phyloP scores from a whole-genome alignment of 2,797 vertebrate genomes.

The Eulemur mongoz region DNA sequence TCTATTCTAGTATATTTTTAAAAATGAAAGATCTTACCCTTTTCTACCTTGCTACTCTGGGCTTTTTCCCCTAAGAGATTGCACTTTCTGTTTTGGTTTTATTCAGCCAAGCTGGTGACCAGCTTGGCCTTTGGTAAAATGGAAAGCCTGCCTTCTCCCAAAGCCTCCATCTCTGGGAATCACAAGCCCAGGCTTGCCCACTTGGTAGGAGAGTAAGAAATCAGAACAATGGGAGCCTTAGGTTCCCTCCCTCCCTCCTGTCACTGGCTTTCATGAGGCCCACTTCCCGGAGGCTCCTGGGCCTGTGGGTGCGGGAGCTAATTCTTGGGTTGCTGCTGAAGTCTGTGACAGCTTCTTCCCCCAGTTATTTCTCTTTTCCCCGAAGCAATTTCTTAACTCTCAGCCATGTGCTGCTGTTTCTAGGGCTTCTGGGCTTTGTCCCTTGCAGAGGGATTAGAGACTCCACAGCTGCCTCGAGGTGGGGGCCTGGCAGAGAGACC shows the following conservation, averaged over 20 bases:
- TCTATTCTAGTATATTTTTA: slow-evolving; percentile 3
- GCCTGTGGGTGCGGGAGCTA: not conserved
- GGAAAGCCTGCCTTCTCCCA: not conserved
- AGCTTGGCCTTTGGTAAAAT: not conserved
- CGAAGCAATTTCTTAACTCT: not conserved
- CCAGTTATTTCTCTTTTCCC: not conserved
- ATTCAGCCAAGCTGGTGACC: not conserved
- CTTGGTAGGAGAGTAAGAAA: not conserved
- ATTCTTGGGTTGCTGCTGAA: not conserved
- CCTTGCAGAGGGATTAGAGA: not conserved
- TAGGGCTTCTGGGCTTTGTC: slow-evolving; percentile 29
- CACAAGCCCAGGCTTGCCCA: not conserved
- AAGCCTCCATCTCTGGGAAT: not conserved
- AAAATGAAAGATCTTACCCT: not conserved
- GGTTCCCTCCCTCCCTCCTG: too few species aligned
- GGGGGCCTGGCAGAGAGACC: not conserved
- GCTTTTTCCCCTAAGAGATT: not conserved
- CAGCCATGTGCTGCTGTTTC: not conserved
- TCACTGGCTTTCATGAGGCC: not conserved
- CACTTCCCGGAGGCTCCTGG: not conserved
- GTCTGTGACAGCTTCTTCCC: not conserved
- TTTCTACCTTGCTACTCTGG: not conserved
- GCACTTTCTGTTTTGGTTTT: slow-evolving; percentile 43
- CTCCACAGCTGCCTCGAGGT: not conserved
- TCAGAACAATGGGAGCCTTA: not conserved